Evolutionary conservation across 2,113 vertebrate species (phyloP).

Genomic region (Scortum barcoo): DNA sequence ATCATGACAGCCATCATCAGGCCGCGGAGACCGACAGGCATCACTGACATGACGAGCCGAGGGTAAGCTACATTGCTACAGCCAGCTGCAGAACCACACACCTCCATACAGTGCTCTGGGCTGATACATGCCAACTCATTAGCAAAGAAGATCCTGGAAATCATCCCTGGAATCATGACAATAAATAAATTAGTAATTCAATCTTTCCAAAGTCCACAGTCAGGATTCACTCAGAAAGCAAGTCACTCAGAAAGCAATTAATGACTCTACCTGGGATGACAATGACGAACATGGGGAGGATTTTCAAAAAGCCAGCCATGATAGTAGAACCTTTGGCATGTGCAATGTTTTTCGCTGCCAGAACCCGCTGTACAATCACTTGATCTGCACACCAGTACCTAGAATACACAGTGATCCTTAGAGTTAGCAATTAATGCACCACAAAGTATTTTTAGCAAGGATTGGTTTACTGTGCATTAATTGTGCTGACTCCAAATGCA

Average conservation of each 20-base stretch:
- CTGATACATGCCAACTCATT: conserved; percentile 93
- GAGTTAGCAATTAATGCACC: neutral
- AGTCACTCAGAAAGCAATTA: neutral
- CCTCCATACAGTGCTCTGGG: conserved; percentile 92
- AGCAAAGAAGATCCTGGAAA: conserved; percentile 92
- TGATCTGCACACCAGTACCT: conserved; percentile 96
- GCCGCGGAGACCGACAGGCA: conserved; percentile 93
- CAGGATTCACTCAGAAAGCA: neutral
- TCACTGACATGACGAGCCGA: conserved; percentile 92
- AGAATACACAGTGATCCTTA: neutral
- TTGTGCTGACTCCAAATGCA: neutral
- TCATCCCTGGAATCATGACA: conserved; percentile 87
- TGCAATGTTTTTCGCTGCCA: conserved; percentile 93
- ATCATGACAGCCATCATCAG: conserved; percentile 99
- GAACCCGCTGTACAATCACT: conserved; percentile 94
- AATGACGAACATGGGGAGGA: conserved; percentile 97
- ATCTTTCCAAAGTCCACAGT: too few relatives aligned
- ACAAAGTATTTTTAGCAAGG: neutral
- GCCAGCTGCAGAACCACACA: conserved; percentile 91
- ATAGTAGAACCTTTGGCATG: conserved; percentile 95
- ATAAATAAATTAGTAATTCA: neutral
- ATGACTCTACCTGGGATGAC: conserved; percentile 84
- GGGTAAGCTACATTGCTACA: conserved; percentile 97
- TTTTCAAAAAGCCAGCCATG: conserved; percentile 94
- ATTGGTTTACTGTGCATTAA: neutral